Conservation (phyloP, 2,113 vertebrate species). For the Lophotis ruficrista region DNA sequence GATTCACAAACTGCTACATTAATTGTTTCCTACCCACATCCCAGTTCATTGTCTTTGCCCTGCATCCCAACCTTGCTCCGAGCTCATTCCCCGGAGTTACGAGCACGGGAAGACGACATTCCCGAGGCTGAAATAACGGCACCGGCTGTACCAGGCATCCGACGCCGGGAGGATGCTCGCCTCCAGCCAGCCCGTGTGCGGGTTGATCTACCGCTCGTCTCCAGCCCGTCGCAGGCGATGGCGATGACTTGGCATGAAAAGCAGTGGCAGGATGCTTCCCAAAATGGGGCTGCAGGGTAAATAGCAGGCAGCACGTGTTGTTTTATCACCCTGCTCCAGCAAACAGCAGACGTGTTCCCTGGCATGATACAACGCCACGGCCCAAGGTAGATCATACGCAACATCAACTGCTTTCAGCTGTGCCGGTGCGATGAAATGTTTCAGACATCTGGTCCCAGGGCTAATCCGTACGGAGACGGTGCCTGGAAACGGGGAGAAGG, state of each 20-base stretch:
- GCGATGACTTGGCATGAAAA: not conserved
- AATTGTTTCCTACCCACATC: not conserved
- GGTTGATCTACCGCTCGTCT: not conserved
- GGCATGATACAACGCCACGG: not conserved
- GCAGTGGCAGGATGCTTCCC: not conserved
- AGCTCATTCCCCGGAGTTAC: not conserved
- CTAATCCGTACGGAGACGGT: not conserved
- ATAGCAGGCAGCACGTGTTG: not conserved
- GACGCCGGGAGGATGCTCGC: accelerated
- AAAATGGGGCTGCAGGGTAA: not conserved
- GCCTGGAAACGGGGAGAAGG: constrained; percentile 42
- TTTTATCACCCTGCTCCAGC: not conserved
- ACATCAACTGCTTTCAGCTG: constrained; percentile 69
- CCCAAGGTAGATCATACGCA: not conserved
- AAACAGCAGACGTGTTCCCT: constrained; percentile 21
- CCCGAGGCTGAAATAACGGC: not conserved
- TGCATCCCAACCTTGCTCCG: not conserved
- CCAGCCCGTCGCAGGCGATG: not conserved
- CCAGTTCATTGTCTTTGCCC: not conserved
- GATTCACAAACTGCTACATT: not conserved
- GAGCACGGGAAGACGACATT: accelerated
- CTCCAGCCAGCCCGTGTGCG: accelerated
- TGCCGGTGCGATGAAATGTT: constrained; percentile 56
- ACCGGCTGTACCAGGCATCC: accelerated
- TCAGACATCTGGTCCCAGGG: constrained; percentile 47